Percentiles rank a stretch among this genome's conserved stretches.
These are phyloP conservation scores for Marmota flaviventris DNA, from an alignment of 2,113 vertebrate species.

Conservation along the genomic window DNA sequence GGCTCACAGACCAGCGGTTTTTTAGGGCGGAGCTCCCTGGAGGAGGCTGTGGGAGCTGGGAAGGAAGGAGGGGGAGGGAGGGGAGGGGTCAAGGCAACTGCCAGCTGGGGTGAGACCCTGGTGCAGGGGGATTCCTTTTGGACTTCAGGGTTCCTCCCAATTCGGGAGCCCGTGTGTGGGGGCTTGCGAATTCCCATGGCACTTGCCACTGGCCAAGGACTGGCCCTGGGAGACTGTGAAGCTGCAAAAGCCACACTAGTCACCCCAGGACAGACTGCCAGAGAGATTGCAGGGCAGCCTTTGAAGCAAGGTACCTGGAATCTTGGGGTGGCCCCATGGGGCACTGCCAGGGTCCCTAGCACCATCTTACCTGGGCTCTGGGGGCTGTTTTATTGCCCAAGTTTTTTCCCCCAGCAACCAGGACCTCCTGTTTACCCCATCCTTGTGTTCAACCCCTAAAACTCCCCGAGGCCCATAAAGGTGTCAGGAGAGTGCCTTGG, in stretches of 20 bases:
- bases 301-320: neutral
- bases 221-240: neutral
- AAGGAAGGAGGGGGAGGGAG: neutral
- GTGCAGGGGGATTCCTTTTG: neutral
- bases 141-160: neutral
- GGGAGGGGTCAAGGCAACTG: accelerated
- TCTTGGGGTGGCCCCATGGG: neutral
- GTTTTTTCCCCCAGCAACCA: accelerated
- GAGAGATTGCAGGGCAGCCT: neutral
- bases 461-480: neutral
- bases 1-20: neutral
- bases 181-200: neutral
- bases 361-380: neutral
- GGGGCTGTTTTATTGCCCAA: neutral
- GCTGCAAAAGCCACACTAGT: neutral
- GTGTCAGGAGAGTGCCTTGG: neutral
- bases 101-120: neutral
- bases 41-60: neutral
- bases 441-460: too few species aligned
- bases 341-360: accelerated
- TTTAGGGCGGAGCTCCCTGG: neutral
- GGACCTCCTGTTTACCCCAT: neutral
- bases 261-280: neutral
- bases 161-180: neutral
- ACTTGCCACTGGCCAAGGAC: neutral